phyloP scores from a whole-genome alignment of 2,113 vertebrate species.

The Apaloderma vittatum region DNA sequence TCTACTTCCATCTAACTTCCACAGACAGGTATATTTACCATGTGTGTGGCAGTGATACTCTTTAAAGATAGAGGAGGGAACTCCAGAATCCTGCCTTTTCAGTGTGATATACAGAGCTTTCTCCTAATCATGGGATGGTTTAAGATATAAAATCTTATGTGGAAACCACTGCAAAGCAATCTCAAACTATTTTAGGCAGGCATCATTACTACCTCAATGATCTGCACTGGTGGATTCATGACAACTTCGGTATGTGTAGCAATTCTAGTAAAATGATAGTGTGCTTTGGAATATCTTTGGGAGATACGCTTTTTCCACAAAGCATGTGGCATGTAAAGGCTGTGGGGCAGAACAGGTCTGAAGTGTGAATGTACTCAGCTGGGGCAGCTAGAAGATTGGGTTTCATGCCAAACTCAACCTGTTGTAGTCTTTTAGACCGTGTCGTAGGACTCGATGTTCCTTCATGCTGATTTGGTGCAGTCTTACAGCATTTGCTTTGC shows the following conservation, averaged over 20 bases:
- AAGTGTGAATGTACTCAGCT: neutral
- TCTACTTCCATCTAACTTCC: neutral
- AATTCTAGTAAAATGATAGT: neutral
- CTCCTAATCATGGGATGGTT: neutral
- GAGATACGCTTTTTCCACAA: neutral
- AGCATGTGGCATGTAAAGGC: neutral
- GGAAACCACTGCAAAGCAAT: neutral
- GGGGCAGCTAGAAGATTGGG: neutral
- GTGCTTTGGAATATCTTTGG: neutral
- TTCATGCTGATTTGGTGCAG: neutral
- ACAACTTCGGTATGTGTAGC: neutral
- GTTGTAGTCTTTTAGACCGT: neutral
- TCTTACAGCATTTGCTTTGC: neutral
- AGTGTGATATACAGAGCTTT: neutral
- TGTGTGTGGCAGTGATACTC: neutral
- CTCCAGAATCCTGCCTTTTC: neutral
- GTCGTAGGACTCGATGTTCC: neutral
- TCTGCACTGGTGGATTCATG: neutral
- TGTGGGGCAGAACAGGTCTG: neutral
- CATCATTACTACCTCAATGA: neutral
- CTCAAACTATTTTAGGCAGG: neutral
- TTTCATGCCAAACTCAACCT: neutral
- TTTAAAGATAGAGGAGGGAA: neutral
- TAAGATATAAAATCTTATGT: neutral
- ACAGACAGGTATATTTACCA: neutral